A percentile compares a stretch with the other conserved stretches of the same genome.
phyloP scores from a whole-genome alignment of 2,113 vertebrate species.

The Xiphorhynchus elegans region DNA sequence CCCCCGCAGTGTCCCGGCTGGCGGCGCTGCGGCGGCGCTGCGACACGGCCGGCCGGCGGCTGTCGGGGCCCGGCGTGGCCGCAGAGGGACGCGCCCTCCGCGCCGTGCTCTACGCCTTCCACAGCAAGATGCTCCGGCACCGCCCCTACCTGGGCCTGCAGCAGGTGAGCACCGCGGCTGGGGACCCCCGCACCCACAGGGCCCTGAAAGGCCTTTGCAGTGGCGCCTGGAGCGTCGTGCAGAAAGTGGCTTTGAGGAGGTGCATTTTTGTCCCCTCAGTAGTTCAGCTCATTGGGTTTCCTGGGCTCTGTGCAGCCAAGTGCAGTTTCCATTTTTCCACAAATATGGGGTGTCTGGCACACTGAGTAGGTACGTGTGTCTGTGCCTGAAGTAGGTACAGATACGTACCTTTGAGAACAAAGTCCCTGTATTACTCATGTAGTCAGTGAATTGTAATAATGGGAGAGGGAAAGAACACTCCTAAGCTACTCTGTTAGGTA shows the following conservation, averaged over 20 bases:
- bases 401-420: background rate
- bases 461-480: background rate
- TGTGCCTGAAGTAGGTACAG: background rate
- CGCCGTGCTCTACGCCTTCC: too few species aligned
- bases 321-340: background rate
- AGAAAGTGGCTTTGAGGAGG: accelerated
- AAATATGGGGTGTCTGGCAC: accelerated
- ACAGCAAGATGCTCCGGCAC: too few species aligned
- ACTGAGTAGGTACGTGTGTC: background rate
- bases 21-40: background rate
- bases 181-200: background rate
- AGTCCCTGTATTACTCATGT: background rate
- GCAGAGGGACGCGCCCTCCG: too few species aligned
- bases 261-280: accelerated
- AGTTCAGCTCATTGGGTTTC: background rate
- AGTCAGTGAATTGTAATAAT: background rate
- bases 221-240: accelerated
- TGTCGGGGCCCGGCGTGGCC: too few species aligned
- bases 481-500: too few species aligned
- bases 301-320: background rate
- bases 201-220: background rate
- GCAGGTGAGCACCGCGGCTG: too few species aligned
- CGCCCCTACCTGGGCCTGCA: too few species aligned
- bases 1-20: background rate
- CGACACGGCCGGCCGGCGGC: too few species aligned